Conservation (phyloP, 2,797 vertebrate genomes). For the Hephaestus fuliginosus region DNA sequence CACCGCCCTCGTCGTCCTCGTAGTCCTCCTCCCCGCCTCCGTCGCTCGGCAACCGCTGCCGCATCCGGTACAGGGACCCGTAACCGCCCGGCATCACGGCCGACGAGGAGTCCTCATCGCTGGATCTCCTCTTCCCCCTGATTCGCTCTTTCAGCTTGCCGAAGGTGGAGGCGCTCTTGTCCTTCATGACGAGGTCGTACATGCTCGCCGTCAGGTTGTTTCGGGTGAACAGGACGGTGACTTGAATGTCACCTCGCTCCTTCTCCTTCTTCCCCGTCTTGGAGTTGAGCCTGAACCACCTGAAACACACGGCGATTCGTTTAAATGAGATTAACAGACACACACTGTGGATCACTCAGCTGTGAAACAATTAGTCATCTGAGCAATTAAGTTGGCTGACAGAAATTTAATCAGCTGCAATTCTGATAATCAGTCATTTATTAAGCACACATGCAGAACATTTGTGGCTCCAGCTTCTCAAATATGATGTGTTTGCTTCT, state of each 20-base stretch:
- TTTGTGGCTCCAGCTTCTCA: not conserved
- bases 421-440: not conserved
- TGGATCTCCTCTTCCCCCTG: constrained; percentile 90
- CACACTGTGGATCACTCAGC: not conserved
- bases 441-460: not conserved
- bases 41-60: constrained; percentile 82
- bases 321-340: not conserved
- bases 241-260: constrained; percentile 94
- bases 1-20: constrained; percentile 88
- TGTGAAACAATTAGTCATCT: not conserved
- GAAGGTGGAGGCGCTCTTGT: constrained; percentile 93
- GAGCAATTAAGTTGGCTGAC: not conserved
- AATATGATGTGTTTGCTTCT: not conserved
- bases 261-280: constrained; percentile 97
- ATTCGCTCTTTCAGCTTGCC: constrained; percentile 95
- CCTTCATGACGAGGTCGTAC: constrained; percentile 97
- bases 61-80: constrained; percentile 78
- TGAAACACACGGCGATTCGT: constrained; percentile 60
- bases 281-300: constrained; percentile 96
- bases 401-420: not conserved
- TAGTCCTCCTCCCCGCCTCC: constrained; percentile 90
- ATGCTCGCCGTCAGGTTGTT: constrained; percentile 97
- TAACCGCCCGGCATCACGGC: constrained; percentile 89
- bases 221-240: constrained; percentile 93
- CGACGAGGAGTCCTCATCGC: constrained; percentile 91